These are phyloP conservation scores for Xiphorhynchus elegans DNA, from an alignment of 2,113 vertebrate genomes.

Conservation along the genomic window DNA sequence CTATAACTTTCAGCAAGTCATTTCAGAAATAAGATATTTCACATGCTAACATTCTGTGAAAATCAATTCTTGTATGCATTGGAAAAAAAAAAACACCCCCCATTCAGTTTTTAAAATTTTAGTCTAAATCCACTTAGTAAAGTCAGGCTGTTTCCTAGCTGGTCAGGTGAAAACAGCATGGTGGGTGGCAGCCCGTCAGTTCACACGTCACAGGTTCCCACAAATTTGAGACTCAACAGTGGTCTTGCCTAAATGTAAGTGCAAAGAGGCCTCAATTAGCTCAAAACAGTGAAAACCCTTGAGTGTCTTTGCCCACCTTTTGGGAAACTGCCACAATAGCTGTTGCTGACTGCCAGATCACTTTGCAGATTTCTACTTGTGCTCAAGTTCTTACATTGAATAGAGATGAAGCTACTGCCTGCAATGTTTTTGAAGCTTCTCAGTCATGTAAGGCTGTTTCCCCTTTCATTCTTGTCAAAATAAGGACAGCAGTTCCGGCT, in stretches of 20 bases:
- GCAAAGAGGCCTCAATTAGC: background rate
- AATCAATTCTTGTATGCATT: background rate
- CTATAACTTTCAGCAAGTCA: background rate
- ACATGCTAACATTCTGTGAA: background rate
- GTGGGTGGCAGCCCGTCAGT: background rate
- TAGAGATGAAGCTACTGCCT: background rate
- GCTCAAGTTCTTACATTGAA: background rate
- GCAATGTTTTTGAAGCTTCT: constrained; percentile 10
- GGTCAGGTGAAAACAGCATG: background rate
- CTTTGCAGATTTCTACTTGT: background rate
- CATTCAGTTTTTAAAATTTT: background rate
- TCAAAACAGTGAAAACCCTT: background rate
- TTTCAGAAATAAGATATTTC: background rate
- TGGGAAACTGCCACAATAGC: background rate
- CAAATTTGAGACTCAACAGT: background rate
- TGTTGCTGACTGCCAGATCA: background rate
- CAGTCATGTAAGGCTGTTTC: constrained; percentile 10
- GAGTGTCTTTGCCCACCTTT: background rate
- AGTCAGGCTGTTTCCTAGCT: background rate
- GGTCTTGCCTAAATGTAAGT: background rate
- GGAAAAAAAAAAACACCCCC: background rate
- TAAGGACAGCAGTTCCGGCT: background rate
- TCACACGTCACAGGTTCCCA: background rate
- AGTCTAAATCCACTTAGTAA: background rate
- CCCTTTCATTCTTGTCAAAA: background rate